Conservation (phyloP, 2,113 vertebrate genomes). For the Nothobranchius furzeri region DNA sequence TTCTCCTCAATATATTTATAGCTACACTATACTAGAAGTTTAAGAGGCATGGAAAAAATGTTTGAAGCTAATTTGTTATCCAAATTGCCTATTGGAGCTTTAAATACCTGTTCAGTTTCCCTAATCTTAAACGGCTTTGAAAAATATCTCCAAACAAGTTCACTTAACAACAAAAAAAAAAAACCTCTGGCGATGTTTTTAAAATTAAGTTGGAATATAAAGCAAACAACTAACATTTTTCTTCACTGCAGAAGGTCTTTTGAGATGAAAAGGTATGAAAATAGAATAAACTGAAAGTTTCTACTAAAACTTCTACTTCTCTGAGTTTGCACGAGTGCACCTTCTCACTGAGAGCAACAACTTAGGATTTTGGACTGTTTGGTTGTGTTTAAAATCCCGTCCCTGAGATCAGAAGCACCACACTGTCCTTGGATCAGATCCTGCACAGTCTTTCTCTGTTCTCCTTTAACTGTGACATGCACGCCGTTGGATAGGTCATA, state of each 20-base stretch:
- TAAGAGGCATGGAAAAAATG: too few species aligned
- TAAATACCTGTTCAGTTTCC: too few species aligned
- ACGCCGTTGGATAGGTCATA: slow-evolving; percentile 8
- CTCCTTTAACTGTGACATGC: not conserved
- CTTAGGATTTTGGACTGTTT: slow-evolving; percentile 12
- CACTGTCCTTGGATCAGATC: slow-evolving; percentile 6
- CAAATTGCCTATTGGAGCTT: too few species aligned
- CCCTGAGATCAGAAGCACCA: slow-evolving; percentile 1
- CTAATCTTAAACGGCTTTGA: too few species aligned
- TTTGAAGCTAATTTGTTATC: too few species aligned
- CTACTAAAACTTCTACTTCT: not conserved
- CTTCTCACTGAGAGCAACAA: not conserved
- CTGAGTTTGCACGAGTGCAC: not conserved
- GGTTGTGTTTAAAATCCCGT: slow-evolving; percentile 10
- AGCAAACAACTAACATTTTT: not conserved
- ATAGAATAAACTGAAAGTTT: not conserved
- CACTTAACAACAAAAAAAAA: too few species aligned
- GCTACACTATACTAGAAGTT: too few species aligned
- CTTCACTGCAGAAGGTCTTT: not conserved
- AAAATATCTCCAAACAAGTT: too few species aligned
- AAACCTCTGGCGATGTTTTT: too few species aligned
- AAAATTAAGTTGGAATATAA: not conserved
- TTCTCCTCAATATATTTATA: too few species aligned
- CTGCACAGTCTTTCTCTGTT: not conserved
- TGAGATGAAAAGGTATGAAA: not conserved